A percentile compares a stretch with the other conserved stretches of the same genome.
These are phyloP conservation scores for Chelonoidis abingdonii DNA, from an alignment of 2,113 vertebrate genomes.

Conservation along the genomic window DNA sequence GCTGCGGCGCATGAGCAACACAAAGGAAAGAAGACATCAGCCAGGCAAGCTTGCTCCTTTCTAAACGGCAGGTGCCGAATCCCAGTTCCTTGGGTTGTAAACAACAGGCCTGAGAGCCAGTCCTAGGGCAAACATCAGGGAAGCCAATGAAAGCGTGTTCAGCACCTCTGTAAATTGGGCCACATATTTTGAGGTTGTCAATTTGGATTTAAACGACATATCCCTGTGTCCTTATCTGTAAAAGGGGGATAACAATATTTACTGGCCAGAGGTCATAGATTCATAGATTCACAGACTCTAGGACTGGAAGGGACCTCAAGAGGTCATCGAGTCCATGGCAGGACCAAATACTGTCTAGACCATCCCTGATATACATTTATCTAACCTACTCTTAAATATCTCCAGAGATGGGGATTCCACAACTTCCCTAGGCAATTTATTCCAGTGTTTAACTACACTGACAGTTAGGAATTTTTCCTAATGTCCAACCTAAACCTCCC, in stretches of 20 bases:
- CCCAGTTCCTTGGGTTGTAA: not conserved
- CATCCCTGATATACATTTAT: too few species aligned
- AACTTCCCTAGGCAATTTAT: too few species aligned
- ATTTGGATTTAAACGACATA: not conserved
- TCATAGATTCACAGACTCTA: too few species aligned
- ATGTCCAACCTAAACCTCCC: too few species aligned
- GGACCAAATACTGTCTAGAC: too few species aligned
- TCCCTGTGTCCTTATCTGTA: not conserved
- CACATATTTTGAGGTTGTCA: not conserved
- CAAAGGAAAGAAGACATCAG: not conserved
- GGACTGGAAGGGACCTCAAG: too few species aligned
- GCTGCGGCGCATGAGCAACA: not conserved
- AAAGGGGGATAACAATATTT: not conserved
- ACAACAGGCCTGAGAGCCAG: not conserved
- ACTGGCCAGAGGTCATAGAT: not conserved
- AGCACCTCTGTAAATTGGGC: not conserved
- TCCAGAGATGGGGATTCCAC: too few species aligned
- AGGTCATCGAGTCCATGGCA: too few species aligned
- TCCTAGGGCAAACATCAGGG: not conserved
- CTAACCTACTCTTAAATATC: too few species aligned
- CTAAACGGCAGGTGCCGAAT: not conserved
- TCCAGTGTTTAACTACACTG: too few species aligned
- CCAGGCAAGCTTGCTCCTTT: rapidly evolving
- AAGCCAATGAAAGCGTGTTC: not conserved
- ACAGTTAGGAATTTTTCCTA: too few species aligned